Conservation (phyloP, 1,140 invertebrate genomes). For the Phthorimaea operculella region DNA sequence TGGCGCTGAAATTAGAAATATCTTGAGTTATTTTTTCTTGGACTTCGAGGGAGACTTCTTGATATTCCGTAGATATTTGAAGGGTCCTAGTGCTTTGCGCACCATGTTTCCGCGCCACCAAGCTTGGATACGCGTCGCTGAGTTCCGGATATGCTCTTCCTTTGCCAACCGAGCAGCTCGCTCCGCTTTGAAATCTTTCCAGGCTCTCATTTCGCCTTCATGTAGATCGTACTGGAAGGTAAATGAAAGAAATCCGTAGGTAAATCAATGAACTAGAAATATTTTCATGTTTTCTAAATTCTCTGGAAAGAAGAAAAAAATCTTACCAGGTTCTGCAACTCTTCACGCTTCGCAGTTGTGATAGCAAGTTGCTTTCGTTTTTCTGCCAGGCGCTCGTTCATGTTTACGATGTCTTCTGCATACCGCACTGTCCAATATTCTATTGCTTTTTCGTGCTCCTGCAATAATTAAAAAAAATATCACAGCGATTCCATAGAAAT, state of each 20-base stretch:
- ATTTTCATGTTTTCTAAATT: too few relatives aligned
- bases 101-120: constrained; percentile 80
- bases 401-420: constrained; percentile 26
- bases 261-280: too few relatives aligned
- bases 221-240: constrained; percentile 45
- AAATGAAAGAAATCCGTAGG: neutral
- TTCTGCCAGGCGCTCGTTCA: constrained; percentile 22
- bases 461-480: too few relatives aligned
- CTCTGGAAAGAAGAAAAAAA: too few relatives aligned
- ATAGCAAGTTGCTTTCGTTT: constrained; percentile 33
- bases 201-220: constrained; percentile 54
- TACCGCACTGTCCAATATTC: constrained; percentile 42
- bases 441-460: constrained; percentile 43
- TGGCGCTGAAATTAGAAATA: neutral
- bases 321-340: constrained; percentile 45
- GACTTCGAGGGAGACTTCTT: constrained; percentile 50
- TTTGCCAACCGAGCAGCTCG: constrained; percentile 41
- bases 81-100: constrained; percentile 71
- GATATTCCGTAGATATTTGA: constrained; percentile 66
- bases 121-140: constrained; percentile 70
- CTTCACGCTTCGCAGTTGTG: constrained; percentile 25
- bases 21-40: constrained; percentile 41
- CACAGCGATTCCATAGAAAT: too few relatives aligned
- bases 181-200: constrained; percentile 57
- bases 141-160: constrained; percentile 32